Evolutionary conservation across 2,888 invertebrate species (phyloP), one percentile per base, ranked within the genome.

Genomic region (Coleophora deauratella): DNA sequence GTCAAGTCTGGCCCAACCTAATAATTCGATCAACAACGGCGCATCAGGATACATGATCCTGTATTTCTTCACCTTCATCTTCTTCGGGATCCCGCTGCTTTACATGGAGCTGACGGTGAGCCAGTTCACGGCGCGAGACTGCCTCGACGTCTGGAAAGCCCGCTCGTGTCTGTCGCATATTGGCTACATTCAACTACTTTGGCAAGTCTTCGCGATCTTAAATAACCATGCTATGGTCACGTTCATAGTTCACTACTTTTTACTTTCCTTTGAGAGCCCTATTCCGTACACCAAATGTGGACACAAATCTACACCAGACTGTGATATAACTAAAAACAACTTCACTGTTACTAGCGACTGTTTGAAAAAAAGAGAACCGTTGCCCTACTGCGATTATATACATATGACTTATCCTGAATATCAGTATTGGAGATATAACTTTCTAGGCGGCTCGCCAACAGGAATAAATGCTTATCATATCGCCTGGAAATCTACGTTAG

Each of bases 61-160:
- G 4, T 31, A 31, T 10, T 31, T 11, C 4, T 3, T 63, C 8
- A 34, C 53, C 11, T 72, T 57, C 47, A 21, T 73, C 2, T 31
- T 72, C 1, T 30, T 78, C 9, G 82, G 81, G 3, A 68, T 79
- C 43, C 82, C 84, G 1, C 44, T 81, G 8, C 41, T 79, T 1
- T 84, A 77, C 52, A 76, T 82, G 79, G 84, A 84, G 48, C 59
- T 63, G 28, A 62, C 74, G 10, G 58, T 79, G 12, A 65, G 76
- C 11, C 84, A 84, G 52, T 84, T 76, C 47, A 81, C 84, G 0
- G 62, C 65, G 6, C 66, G 79, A 31, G 72, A 80, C 55, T 74
- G 73, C 47, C 50, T 84, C n/a, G 62, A 72, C 14, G 64, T 76
- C 1, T 84, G 84, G 84, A 66, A 53, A 38, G 61, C 64, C 7